A percentile compares a stretch with the other conserved stretches of the same genome.
These are phyloP conservation scores for Manduca sexta DNA, from an alignment of 1,140 invertebrate species.

Conservation along the genomic window DNA sequence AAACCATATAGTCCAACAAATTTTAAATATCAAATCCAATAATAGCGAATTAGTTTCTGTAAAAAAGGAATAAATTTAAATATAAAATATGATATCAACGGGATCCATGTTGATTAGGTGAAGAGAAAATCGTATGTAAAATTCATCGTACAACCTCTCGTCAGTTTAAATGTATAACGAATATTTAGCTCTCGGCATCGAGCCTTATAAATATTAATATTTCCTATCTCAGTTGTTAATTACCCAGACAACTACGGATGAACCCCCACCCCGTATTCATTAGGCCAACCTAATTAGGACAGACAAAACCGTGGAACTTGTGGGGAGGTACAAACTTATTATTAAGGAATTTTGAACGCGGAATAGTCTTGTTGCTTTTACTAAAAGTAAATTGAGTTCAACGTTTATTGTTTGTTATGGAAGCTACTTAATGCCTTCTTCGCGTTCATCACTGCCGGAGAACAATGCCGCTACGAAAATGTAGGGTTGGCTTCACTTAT, in stretches of 20 bases:
- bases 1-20: no score
- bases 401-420: not conserved
- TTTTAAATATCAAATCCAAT: no score
- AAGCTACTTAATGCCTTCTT: no score
- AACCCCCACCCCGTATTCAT: slow-evolving; percentile 61
- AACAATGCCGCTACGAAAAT: no score
- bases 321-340: slow-evolving; percentile 35
- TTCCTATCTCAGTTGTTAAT: slow-evolving; percentile 69
- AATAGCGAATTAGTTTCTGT: no score
- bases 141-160: slow-evolving; percentile 45
- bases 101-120: slow-evolving; percentile 4
- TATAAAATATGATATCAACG: no score
- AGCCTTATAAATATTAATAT: slow-evolving; percentile 70
- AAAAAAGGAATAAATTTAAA: no score
- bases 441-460: no score
- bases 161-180: slow-evolving; percentile 51
- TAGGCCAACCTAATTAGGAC: slow-evolving; percentile 61
- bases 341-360: slow-evolving; percentile 39
- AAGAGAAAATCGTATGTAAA: slow-evolving; percentile 38
- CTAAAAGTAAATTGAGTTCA: slow-evolving; percentile 12
- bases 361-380: slow-evolving; percentile 21
- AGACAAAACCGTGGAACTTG: slow-evolving; percentile 46
- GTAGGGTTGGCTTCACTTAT: no score
- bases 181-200: slow-evolving; percentile 42
- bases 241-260: slow-evolving; percentile 64